Conservation (phyloP, 2,113 vertebrate genomes). For the Sprattus sprattus region DNA sequence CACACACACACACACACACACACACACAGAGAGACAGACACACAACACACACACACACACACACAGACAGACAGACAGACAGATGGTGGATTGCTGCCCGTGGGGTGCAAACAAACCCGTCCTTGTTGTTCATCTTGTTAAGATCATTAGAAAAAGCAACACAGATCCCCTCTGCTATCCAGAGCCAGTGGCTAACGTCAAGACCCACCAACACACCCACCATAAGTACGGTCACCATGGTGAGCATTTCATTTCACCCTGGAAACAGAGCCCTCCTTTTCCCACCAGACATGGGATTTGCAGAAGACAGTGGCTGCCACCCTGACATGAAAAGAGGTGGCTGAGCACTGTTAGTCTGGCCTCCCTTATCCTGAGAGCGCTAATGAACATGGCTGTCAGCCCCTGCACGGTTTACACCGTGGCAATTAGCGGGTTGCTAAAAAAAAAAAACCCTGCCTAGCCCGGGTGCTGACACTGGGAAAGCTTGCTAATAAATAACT, state of each 20-base stretch:
- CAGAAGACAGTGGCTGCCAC: background rate
- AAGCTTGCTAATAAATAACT: background rate
- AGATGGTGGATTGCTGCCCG: background rate
- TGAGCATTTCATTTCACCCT: background rate
- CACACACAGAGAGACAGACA: too few relatives aligned
- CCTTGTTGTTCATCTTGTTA: background rate
- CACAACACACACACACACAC: too few relatives aligned
- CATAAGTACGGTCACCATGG: background rate
- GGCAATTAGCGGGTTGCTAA: background rate
- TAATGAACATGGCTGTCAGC: constrained; percentile 4
- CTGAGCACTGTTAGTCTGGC: background rate
- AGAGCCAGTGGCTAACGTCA: background rate
- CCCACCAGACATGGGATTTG: background rate
- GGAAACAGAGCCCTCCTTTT: background rate
- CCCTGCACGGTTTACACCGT: background rate
- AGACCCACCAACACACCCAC: background rate
- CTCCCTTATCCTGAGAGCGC: background rate
- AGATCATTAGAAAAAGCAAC: constrained; percentile 17
- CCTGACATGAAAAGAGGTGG: background rate
- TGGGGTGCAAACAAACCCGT: constrained; percentile 6
- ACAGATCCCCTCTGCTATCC: background rate
- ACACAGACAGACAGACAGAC: too few relatives aligned
- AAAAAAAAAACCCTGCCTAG: background rate
- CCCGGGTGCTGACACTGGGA: background rate
- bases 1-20: too few relatives aligned